These are phyloP conservation scores for Sardina pilchardus DNA, from an alignment of 2,113 vertebrate species.

Conservation along the genomic window DNA sequence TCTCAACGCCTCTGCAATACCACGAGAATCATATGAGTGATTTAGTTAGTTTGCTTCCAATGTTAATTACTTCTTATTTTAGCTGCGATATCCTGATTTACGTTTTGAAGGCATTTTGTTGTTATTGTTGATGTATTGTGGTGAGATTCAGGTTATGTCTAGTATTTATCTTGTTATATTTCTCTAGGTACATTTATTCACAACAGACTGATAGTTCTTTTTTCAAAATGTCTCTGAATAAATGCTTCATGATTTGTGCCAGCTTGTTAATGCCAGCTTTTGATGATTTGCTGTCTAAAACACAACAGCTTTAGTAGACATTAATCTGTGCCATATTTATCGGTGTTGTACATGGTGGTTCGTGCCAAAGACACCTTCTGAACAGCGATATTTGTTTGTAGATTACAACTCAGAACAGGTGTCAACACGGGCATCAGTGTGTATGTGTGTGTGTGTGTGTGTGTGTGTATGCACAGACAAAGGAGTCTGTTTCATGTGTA, in stretches of 20 bases:
- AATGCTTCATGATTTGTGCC: not conserved
- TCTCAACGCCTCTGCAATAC: not conserved
- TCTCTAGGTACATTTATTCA: not conserved
- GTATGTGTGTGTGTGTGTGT: constrained; percentile 18
- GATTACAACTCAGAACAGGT: constrained; percentile 24
- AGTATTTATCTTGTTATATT: not conserved
- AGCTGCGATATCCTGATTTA: too few relatives aligned
- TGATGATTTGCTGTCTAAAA: not conserved
- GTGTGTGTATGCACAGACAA: not conserved
- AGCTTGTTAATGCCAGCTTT: not conserved
- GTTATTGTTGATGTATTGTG: not conserved
- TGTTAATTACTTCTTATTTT: not conserved
- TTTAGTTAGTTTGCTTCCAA: not conserved
- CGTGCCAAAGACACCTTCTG: not conserved
- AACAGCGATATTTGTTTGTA: constrained; percentile 3
- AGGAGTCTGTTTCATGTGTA: constrained; percentile 25
- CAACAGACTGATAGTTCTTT: not conserved
- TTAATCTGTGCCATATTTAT: not conserved
- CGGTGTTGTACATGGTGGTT: not conserved
- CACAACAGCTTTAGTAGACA: not conserved
- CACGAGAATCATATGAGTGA: not conserved
- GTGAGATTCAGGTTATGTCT: not conserved
- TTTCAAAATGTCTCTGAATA: not conserved
- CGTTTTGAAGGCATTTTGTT: too few relatives aligned
- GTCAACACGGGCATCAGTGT: constrained; percentile 7